Evolutionary conservation across 2,797 vertebrate genomes (phyloP).

Genomic region (Craterocephalus amniculus): DNA sequence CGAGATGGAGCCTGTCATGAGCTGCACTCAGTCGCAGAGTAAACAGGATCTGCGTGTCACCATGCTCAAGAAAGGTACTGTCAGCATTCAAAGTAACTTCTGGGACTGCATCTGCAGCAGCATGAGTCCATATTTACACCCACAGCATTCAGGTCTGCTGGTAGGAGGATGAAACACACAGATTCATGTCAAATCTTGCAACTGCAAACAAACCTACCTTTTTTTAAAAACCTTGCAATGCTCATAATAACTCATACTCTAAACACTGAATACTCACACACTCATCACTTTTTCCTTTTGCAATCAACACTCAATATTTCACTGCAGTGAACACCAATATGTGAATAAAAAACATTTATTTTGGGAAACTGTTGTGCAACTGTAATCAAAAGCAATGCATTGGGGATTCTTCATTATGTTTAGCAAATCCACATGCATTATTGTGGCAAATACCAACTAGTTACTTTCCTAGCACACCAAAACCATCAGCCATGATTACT

Average conservation of each 20-base stretch:
- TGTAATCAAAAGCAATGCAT: neutral
- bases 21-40: constrained; percentile 85
- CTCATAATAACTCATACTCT: neutral
- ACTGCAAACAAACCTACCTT: constrained; percentile 31
- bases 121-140: constrained; percentile 29
- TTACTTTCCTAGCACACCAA: neutral
- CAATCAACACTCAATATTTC: neutral
- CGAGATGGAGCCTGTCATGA: constrained; percentile 85
- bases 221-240: constrained; percentile 27
- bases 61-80: constrained; percentile 97
- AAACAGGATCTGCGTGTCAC: constrained; percentile 93
- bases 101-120: constrained; percentile 11
- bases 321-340: neutral
- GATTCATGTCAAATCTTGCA: constrained; percentile 30
- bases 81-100: constrained; percentile 84
- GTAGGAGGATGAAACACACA: constrained; percentile 32
- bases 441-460: neutral
- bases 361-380: neutral
- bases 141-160: constrained; percentile 20
- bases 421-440: neutral
- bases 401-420: neutral
- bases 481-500: neutral
- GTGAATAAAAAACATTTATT: neutral
- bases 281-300: neutral
- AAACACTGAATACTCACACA: neutral